Evolutionary conservation across 2,888 invertebrate species (phyloP).

Genomic region (Andrena marginata): DNA sequence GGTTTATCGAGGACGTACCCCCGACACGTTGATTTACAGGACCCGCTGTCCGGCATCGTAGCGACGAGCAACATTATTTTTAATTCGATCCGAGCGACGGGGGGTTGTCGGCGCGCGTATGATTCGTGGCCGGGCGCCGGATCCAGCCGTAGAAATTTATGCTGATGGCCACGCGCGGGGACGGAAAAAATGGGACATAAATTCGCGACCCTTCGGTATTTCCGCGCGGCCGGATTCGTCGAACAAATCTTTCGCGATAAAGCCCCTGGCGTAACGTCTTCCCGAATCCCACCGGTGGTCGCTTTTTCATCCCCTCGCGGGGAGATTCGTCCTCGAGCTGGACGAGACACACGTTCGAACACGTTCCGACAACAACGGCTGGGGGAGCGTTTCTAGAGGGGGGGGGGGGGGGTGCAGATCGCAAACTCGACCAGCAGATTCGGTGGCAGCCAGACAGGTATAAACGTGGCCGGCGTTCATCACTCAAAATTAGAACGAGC

Average conservation of each 20-base stretch:
- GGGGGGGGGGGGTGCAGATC: conserved; percentile 5
- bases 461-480: conserved; percentile 38
- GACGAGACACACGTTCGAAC: not conserved
- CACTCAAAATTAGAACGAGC: conserved; percentile 46
- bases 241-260: conserved; percentile 28
- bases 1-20: conserved; percentile 34
- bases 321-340: not conserved
- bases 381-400: conserved; percentile 1
- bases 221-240: not conserved
- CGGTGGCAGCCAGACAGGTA: not conserved
- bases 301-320: not conserved
- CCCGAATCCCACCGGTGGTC: not conserved
- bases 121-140: conserved; percentile 40
- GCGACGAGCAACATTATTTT: conserved; percentile 61
- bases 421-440: not conserved
- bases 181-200: conserved; percentile 40
- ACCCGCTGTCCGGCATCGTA: not conserved
- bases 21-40: conserved; percentile 57
- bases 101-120: conserved; percentile 46
- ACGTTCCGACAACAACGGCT: conserved; percentile 6
- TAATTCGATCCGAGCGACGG: conserved; percentile 50
- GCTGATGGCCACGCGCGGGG: conserved; percentile 17
- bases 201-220: conserved; percentile 30
- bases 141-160: conserved; percentile 39
- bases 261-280: not conserved